phyloP scores from a whole-genome alignment of 2,113 vertebrate species.

The Periophthalmus modestus region DNA sequence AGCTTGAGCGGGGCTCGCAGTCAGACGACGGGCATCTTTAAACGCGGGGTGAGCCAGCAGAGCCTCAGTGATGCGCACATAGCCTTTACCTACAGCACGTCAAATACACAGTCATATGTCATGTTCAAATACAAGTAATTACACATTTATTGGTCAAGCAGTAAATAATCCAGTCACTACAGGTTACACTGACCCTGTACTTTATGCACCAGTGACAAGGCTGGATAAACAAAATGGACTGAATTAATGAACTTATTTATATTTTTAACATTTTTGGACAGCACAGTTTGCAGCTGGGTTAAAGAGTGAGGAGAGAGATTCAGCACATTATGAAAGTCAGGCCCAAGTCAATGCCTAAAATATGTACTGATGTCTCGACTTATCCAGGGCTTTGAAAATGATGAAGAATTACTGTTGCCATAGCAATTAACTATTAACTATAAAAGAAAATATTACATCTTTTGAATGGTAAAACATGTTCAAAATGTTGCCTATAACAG shows the following conservation, averaged over 20 bases:
- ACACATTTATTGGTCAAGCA: not conserved
- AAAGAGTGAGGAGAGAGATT: not conserved
- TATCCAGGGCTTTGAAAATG: no score
- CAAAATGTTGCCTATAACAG: no score
- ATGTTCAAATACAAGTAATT: not conserved
- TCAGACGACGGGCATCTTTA: slow-evolving; percentile 85
- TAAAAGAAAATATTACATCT: no score
- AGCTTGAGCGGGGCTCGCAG: slow-evolving; percentile 88
- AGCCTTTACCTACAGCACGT: slow-evolving; percentile 84
- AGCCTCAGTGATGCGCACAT: slow-evolving; percentile 93
- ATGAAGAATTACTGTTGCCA: no score
- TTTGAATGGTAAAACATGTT: no score
- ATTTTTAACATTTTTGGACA: not conserved
- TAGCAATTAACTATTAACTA: no score
- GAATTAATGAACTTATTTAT: no score
- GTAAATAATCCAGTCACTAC: not conserved
- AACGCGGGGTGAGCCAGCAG: slow-evolving; percentile 89
- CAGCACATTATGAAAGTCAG: not conserved
- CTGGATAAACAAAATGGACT: not conserved
- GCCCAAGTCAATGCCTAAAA: not conserved
- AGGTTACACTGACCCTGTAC: not conserved
- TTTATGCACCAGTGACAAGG: not conserved
- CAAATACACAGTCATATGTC: not conserved
- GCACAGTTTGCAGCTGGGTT: no score
- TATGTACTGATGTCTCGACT: not conserved